phyloP scores from a whole-genome alignment of 2,888 invertebrate species.

The Lamellibrachia columna region DNA sequence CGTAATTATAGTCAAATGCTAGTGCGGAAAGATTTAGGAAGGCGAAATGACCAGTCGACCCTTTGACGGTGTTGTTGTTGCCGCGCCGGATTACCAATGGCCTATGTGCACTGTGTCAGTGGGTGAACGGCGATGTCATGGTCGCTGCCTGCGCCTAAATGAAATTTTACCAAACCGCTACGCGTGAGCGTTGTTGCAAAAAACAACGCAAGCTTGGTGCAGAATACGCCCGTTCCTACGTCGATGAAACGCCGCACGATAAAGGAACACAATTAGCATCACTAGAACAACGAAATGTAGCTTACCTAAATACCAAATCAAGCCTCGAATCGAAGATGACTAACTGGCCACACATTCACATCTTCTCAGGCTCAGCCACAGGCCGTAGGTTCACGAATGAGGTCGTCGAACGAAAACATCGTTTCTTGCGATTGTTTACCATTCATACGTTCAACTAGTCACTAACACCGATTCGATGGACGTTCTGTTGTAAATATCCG shows the following conservation, averaged over 20 bases:
- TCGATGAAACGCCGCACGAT: background rate
- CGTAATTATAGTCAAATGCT: background rate
- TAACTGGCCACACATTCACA: slow-evolving; percentile 16
- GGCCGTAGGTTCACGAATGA: slow-evolving; percentile 16
- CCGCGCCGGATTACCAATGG: slow-evolving; percentile 16
- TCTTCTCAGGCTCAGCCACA: background rate
- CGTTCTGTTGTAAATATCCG: background rate
- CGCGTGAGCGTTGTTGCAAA: slow-evolving; percentile 9
- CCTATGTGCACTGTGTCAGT: slow-evolving; percentile 16
- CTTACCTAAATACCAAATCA: slow-evolving; percentile 5
- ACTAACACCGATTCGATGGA: background rate
- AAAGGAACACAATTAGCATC: background rate
- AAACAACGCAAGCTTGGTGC: background rate
- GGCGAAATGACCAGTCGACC: background rate
- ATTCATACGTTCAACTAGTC: background rate
- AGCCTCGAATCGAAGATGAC: background rate
- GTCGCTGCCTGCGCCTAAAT: slow-evolving; percentile 16
- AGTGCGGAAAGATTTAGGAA: background rate
- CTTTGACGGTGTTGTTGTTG: background rate
- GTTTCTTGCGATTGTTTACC: background rate
- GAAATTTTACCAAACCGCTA: slow-evolving; percentile 10
- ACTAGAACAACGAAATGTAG: slow-evolving; percentile 1
- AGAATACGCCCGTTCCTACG: background rate
- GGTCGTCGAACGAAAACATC: slow-evolving; percentile 16
- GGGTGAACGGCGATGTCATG: slow-evolving; percentile 9